A percentile compares a stretch with the other conserved stretches of the same genome.
Conservation (phyloP, 1,140 invertebrate species). For the Calephelis nemesis region DNA sequence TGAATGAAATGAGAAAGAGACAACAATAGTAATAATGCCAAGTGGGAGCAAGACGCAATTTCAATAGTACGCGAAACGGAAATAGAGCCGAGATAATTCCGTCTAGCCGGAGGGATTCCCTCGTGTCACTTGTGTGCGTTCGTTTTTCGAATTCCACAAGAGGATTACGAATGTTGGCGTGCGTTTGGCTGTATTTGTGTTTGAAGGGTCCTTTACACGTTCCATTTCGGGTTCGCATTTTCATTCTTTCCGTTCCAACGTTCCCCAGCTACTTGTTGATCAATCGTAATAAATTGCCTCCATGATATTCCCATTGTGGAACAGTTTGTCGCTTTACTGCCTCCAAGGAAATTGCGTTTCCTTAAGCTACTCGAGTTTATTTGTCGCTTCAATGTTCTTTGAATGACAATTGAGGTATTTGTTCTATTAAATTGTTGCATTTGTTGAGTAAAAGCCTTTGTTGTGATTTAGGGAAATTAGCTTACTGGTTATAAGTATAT, state of each 20-base stretch:
- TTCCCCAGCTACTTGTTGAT: slow-evolving; percentile 76
- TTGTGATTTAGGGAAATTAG: too few relatives aligned
- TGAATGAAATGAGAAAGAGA: slow-evolving; percentile 75
- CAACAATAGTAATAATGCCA: slow-evolving; percentile 25
- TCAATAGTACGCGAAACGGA: slow-evolving; percentile 77
- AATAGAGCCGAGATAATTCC: slow-evolving; percentile 76
- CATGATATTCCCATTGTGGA: slow-evolving; percentile 77
- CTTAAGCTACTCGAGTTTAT: slow-evolving; percentile 66
- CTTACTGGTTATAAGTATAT: too few relatives aligned
- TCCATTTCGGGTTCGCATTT: slow-evolving; percentile 41
- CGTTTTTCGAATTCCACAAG: slow-evolving; percentile 65
- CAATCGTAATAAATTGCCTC: slow-evolving; percentile 77
- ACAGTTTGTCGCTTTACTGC: slow-evolving; percentile 75
- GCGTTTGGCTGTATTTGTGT: slow-evolving; percentile 46
- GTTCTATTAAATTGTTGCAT: slow-evolving; percentile 19
- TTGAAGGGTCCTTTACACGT: slow-evolving; percentile 46
- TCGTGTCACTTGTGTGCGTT: slow-evolving; percentile 76
- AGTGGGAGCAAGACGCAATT: slow-evolving; percentile 61
- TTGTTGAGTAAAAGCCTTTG: slow-evolving; percentile 9
- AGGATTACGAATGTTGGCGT: slow-evolving; percentile 63
- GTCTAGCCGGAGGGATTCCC: slow-evolving; percentile 77
- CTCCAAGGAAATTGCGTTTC: slow-evolving; percentile 74
- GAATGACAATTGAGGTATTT: slow-evolving; percentile 33
- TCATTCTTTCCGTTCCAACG: slow-evolving; percentile 63
- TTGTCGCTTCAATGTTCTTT: slow-evolving; percentile 56